phyloP scores from a whole-genome alignment of 2,888 invertebrate genomes.

The Odontomyia ornata region DNA sequence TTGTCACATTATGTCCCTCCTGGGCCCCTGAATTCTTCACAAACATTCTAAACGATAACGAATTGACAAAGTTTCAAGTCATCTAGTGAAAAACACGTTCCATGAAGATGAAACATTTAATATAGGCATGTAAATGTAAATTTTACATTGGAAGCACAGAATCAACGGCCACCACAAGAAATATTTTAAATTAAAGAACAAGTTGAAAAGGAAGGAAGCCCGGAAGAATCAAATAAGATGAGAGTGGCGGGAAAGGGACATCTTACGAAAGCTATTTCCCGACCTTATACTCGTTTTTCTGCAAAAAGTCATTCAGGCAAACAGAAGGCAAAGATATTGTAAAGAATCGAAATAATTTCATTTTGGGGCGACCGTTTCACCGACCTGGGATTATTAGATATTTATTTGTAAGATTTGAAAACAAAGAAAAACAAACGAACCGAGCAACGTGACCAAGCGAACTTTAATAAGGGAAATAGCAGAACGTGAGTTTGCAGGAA shows the following conservation, averaged over 20 bases:
- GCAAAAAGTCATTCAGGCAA: not conserved
- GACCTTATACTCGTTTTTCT: not conserved
- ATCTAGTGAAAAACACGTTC: not conserved
- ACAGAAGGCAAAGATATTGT: not conserved
- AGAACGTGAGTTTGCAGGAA: too few species aligned
- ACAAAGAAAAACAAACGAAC: not conserved
- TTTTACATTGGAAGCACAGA: not conserved
- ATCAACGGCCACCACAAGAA: not conserved
- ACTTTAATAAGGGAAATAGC: not conserved
- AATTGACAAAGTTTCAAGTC: not conserved
- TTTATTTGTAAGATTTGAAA: not conserved
- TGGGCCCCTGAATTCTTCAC: too few species aligned
- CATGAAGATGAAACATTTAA: not conserved
- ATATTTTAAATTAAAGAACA: not conserved
- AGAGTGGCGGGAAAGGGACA: not conserved
- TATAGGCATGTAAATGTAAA: not conserved
- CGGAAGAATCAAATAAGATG: not conserved
- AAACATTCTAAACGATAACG: too few species aligned
- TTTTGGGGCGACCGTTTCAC: not conserved
- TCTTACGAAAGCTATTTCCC: not conserved
- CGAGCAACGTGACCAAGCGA: not conserved
- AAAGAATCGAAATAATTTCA: constrained; percentile 6
- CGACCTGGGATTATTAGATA: constrained; percentile 3
- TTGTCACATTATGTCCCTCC: too few species aligned
- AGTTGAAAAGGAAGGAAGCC: not conserved